Base-by-base conservation (phyloP, 2,888 invertebrate genomes). In the Ormyrus thymus region DNA sequence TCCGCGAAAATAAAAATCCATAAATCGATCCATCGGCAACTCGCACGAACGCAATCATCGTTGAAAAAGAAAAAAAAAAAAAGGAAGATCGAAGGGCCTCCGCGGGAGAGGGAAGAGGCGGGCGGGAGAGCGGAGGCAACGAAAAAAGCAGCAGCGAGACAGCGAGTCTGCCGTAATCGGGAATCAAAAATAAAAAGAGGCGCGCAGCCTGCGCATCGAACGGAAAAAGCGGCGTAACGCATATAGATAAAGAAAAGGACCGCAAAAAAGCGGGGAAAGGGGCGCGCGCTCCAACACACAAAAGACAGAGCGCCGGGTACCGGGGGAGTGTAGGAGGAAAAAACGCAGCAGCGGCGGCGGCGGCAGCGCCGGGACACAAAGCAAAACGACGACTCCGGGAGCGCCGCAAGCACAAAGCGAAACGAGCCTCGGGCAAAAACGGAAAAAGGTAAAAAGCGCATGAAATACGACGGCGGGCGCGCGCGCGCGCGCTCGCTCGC, bases 171-270 rank as follows among this genome's bases (percentile, higher is more conserved):
- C 29, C 59, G 75, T 53, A 59, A 75, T 66, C 56, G 70, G 45
- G 55, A 73, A 71, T 65, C 70, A 66, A 79, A 76, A 66, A 59
- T 46, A 77, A 62, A 59, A 48, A 29, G 29, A 29, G 29, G 29
- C 43, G 55, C 51, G 50, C 8, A 55, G 4, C 9, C 9, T 9
- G 64, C 45, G n/a, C 53, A 7, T 9, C 15, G 46, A 53, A n/a
- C 56, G 51, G n/a, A 48, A 65, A 65, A 78, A 53, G 48, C 45
- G 55, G 65, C 56, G 48, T 43, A 64, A 48, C 68, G 76, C 59
- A n/a, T 50, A 50, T 45, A 46, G 73, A 78, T 72, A 74, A 72
- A 79, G 69, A 69, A 77, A 61, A 70, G 76, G 71, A 55, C 53
- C 68, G 64, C 56, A 65, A 74, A 65, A 29, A 66, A 72, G n/a